phyloP scores from a whole-genome alignment of 64 coral and sea anemone genomes.

The Trachythela sp. region DNA sequence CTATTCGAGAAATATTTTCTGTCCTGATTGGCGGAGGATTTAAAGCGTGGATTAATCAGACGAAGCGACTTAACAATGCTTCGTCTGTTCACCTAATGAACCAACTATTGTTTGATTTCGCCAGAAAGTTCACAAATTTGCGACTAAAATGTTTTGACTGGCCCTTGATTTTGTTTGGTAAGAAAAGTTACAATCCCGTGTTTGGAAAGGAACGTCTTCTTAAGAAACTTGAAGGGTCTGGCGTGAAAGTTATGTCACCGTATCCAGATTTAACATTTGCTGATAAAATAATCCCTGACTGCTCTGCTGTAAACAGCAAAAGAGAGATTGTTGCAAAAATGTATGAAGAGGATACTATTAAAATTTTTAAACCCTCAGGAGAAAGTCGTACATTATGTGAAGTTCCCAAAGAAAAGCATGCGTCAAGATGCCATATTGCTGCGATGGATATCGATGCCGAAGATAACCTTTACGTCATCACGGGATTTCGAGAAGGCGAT shows the following conservation, averaged over 20 bases:
- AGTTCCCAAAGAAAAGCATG: neutral
- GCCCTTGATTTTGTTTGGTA: conserved; percentile 33
- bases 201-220: conserved; percentile 11
- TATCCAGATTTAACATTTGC: conserved; percentile 25
- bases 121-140: conserved; percentile 5
- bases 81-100: conserved; percentile 6
- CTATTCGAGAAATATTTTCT: conserved; percentile 40
- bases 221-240: conserved; percentile 24
- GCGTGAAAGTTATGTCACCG: neutral
- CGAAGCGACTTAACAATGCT: neutral
- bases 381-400: neutral
- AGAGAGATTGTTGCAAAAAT: neutral
- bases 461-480: neutral
- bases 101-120: conserved; percentile 11
- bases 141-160: neutral
- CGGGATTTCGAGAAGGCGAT: neutral
- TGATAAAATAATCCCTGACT: neutral
- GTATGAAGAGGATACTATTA: neutral
- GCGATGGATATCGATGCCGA: neutral
- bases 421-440: neutral
- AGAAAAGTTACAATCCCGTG: neutral
- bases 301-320: conserved; percentile 20
- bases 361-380: neutral
- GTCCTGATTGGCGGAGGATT: conserved; percentile 30
- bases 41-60: conserved; percentile 5